Percentiles rank a stretch among this genome's conserved stretches.
phyloP scores from a whole-genome alignment of 1,140 invertebrate species.

The Acromyrmex charruanus region DNA sequence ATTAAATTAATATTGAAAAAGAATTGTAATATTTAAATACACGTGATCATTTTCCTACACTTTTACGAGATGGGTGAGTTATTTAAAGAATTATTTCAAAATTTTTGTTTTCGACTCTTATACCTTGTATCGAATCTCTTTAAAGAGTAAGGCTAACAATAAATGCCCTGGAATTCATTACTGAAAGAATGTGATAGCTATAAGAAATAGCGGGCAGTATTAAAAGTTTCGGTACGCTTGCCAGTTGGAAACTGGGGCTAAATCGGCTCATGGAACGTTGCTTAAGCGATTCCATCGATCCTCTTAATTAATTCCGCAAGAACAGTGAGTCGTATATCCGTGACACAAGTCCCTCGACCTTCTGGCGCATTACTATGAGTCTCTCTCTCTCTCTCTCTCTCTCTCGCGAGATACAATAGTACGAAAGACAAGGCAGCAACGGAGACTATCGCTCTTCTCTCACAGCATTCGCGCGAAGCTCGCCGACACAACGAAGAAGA shows the following conservation, averaged over 20 bases:
- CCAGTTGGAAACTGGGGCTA: neutral
- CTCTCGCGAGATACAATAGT: conserved; percentile 55
- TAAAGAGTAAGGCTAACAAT: neutral
- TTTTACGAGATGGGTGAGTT: neutral
- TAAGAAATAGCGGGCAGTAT: conserved; percentile 12
- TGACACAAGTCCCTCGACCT: conserved; percentile 51
- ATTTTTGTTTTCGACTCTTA: neutral
- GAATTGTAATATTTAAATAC: neutral
- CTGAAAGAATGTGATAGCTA: conserved; percentile 39
- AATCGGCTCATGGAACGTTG: conserved; percentile 45
- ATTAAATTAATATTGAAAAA: neutral
- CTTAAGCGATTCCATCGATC: conserved; percentile 56
- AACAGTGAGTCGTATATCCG: conserved; percentile 62
- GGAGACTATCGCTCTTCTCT: conserved; percentile 61
- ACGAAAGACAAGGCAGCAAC: conserved; percentile 37
- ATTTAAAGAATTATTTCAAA: neutral
- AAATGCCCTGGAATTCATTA: neutral
- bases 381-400: neutral
- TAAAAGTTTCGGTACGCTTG: conserved; percentile 35
- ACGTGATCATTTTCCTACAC: neutral
- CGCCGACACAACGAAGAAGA: conserved; percentile 61
- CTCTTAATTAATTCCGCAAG: conserved; percentile 70
- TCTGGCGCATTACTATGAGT: conserved; percentile 6
- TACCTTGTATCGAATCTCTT: neutral
- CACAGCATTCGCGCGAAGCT: conserved; percentile 56